Percentiles rank a stretch among this genome's conserved stretches.
These are phyloP conservation scores for Dicrurus megarhynchus DNA, from an alignment of 2,113 vertebrate species.

Conservation along the genomic window DNA sequence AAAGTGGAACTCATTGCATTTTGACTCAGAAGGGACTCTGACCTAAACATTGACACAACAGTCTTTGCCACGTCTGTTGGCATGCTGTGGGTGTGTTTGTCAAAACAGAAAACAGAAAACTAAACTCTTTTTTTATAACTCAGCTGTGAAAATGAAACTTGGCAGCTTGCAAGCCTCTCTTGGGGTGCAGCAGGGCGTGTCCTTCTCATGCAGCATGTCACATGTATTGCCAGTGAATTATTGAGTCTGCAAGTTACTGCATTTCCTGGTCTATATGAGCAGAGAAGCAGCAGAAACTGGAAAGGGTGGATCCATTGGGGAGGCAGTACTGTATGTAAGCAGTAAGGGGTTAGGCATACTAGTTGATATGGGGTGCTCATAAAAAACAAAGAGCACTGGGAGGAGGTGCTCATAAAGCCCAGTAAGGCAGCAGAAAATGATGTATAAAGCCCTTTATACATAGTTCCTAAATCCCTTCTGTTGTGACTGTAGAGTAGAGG, in stretches of 20 bases:
- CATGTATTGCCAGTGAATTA: background rate
- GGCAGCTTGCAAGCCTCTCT: background rate
- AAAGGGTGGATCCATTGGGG: rapidly evolving
- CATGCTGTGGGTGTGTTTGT: background rate
- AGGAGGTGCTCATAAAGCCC: background rate
- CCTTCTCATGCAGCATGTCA: background rate
- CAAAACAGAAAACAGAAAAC: background rate
- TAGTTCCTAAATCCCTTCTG: background rate
- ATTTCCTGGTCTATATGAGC: background rate
- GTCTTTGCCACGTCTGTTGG: background rate
- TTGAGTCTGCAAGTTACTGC: background rate
- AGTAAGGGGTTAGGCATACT: rapidly evolving
- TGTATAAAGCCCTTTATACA: background rate
- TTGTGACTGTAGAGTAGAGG: background rate
- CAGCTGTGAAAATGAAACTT: background rate
- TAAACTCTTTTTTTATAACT: background rate
- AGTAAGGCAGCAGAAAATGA: background rate
- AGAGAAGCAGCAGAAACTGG: background rate
- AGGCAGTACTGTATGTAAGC: background rate
- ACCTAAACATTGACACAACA: background rate
- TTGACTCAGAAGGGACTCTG: background rate
- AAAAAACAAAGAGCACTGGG: background rate
- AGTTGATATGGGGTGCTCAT: background rate
- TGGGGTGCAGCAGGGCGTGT: background rate
- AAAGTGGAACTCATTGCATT: background rate